Evolutionary conservation across 2,113 vertebrate species (phyloP), one percentile per base, ranked within the genome.

Genomic region (Xiphias gladius): DNA sequence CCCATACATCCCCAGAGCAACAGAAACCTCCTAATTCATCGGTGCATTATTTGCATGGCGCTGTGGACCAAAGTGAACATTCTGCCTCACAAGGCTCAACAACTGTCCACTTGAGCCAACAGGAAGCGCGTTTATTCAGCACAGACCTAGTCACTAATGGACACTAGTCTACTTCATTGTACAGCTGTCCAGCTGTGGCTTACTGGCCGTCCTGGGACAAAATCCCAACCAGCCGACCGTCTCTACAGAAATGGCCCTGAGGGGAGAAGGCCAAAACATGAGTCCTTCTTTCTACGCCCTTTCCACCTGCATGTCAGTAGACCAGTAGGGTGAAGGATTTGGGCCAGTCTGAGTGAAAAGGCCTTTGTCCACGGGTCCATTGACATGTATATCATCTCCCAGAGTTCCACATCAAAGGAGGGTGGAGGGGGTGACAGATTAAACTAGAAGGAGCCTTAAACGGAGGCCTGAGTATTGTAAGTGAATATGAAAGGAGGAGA

Each of bases 331-430:
- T 86, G 82, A 87, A 79, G 89, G 90, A 88, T 82, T 92, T 85
- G 92, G 86, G 90, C 78, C 73, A 30, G 86, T 19, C 5, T 13
- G 20, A 86, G 77, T 94, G 93, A 95, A 95, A 94, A 89, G 93
- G 84, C 82, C 88, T 93, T 95, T 95, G 94, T 95, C 83, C 54
- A 22, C 58, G 16, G 73, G 14, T 57, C 92, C 76, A 94, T 95
- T 95, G 95, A 95, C 94, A 96, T 96, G 94, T 93, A 95, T 95
- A 96, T 94, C 83, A 91, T 92, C 92, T 89, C 92, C 93, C 94
- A 85, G 87, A 93, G 90, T 66, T 88, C 84, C 50, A 81, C 86
- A 87, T 92, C 80, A 91, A 87, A 73, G 86, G 84, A 32, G 30
- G 61, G 71, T 74, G 85, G 22, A 28, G 58, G 62, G 80, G 79